Evolutionary conservation across 2,888 invertebrate genomes (phyloP).

Genomic region (Monoplex corrugatus): DNA sequence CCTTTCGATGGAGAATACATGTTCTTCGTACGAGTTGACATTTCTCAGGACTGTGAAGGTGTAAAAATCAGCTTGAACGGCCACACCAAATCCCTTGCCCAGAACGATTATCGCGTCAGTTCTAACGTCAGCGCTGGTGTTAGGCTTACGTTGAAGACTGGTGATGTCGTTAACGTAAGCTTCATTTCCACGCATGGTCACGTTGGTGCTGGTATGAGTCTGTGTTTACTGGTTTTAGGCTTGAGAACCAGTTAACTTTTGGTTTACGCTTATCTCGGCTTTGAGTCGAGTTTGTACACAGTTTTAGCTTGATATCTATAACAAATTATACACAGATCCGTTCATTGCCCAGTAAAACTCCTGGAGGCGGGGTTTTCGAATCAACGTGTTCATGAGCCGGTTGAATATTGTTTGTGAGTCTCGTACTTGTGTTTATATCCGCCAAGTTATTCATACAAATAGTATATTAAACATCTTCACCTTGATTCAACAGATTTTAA

Average conservation of each 20-base stretch:
- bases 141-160: not conserved
- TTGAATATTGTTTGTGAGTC: too few relatives aligned
- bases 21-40: constrained; percentile 20
- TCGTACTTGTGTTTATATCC: too few relatives aligned
- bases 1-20: not conserved
- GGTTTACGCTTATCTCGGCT: too few relatives aligned
- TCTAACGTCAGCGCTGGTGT: not conserved
- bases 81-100: not conserved
- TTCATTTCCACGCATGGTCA: not conserved
- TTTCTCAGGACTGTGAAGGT: not conserved
- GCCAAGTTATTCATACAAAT: too few relatives aligned
- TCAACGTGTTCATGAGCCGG: too few relatives aligned
- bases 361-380: too few relatives aligned
- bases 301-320: too few relatives aligned
- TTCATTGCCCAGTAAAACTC: too few relatives aligned
- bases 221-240: not conserved
- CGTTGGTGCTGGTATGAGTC: constrained; percentile 11
- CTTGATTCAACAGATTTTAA: too few relatives aligned
- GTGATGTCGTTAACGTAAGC: not conserved
- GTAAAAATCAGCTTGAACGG: not conserved
- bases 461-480: too few relatives aligned
- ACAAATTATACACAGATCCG: too few relatives aligned
- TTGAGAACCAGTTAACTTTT: too few relatives aligned
- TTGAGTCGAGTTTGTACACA: not conserved
- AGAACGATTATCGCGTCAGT: constrained; percentile 1